phyloP scores from a whole-genome alignment of 2,797 vertebrate species.

The Melopsittacus undulatus region DNA sequence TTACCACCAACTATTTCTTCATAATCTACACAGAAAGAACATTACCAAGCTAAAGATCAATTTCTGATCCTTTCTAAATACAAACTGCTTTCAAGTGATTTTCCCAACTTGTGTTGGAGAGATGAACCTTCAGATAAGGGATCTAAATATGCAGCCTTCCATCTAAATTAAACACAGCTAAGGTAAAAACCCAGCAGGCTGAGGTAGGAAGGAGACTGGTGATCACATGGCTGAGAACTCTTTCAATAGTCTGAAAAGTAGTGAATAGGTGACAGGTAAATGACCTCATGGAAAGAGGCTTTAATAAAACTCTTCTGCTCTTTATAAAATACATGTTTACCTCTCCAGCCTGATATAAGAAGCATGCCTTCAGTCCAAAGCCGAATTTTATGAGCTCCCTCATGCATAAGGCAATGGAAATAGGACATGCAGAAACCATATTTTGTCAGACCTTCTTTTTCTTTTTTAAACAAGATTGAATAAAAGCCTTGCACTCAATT shows the following conservation, averaged over 20 bases:
- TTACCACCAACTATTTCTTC: not conserved
- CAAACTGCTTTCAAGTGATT: not conserved
- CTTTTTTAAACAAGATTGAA: not conserved
- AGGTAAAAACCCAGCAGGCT: not conserved
- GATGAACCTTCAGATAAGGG: not conserved
- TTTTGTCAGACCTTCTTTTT: constrained; percentile 6
- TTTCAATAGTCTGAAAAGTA: not conserved
- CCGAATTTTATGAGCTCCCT: constrained; percentile 20
- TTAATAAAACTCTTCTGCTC: constrained; percentile 42
- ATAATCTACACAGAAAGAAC: not conserved
- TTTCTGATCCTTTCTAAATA: not conserved
- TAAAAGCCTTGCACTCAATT: constrained; percentile 43
- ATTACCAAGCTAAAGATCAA: not conserved
- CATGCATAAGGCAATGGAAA: constrained; percentile 58
- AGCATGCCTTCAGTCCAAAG: constrained; percentile 30
- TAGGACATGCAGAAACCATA: constrained; percentile 23
- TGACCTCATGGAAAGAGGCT: constrained; percentile 8
- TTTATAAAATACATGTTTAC: constrained; percentile 48
- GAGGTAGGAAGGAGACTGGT: not conserved
- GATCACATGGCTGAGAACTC: not conserved
- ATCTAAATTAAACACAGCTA: not conserved
- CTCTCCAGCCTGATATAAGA: constrained; percentile 36
- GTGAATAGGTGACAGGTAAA: constrained; percentile 45
- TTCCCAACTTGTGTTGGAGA: not conserved
- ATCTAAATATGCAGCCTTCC: not conserved